Evolutionary conservation across 37 sponge, comb jelly and placozoan genomes (phyloP).

Genomic region (Aplysina aerophoba): DNA sequence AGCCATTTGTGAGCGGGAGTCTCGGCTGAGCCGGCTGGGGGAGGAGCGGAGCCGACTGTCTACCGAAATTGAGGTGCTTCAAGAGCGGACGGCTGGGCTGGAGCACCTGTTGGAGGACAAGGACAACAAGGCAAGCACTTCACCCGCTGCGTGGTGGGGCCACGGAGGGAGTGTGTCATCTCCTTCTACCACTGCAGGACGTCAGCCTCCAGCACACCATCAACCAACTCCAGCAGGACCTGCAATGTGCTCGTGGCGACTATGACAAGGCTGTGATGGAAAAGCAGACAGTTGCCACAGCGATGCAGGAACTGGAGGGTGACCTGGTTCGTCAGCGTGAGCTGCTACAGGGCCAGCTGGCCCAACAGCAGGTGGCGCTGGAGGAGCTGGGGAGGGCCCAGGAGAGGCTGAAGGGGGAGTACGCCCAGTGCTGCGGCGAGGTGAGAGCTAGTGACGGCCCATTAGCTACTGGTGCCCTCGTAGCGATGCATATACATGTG

Average conservation of each 20-base stretch:
- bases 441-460: background rate
- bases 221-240: conserved; percentile 9
- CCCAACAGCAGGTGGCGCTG: background rate
- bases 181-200: background rate
- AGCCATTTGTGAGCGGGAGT: background rate
- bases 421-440: conserved; percentile 7
- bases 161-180: background rate
- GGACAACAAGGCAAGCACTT: background rate
- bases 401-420: conserved; percentile 16
- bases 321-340: background rate
- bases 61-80: background rate
- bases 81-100: background rate
- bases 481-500: too few species aligned
- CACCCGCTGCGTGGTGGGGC: background rate
- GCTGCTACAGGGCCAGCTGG: conserved; percentile 16
- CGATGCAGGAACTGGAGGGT: background rate
- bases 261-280: background rate
- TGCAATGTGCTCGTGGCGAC: background rate
- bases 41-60: background rate
- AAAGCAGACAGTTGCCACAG: background rate
- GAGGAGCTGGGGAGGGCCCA: conserved; percentile 6
- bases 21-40: background rate
- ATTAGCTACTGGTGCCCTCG: too few species aligned
- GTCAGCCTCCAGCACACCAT: background rate
- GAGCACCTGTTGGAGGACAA: background rate